Conservation (phyloP, 2,797 vertebrate genomes). For the Eptatretus atami region DNA sequence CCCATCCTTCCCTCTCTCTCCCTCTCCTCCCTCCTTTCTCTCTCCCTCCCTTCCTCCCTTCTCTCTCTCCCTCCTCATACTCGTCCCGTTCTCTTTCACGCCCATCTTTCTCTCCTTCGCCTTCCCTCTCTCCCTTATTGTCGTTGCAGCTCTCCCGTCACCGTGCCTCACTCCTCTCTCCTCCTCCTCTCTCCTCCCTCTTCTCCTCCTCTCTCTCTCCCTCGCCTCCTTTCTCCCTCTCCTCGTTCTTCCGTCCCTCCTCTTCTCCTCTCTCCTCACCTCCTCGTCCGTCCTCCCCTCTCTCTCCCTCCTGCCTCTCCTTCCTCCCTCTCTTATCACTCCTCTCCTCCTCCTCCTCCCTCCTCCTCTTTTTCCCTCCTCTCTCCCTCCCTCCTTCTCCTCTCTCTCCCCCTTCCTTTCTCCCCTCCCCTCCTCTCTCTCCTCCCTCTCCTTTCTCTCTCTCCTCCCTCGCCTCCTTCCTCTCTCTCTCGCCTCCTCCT, state of each 20-base stretch:
- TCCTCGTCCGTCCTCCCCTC: background rate
- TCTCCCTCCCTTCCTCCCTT: too few species aligned
- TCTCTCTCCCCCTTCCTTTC: background rate
- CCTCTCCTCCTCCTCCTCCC: background rate
- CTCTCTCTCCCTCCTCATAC: too few species aligned
- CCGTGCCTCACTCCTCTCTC: too few species aligned
- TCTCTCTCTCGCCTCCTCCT: background rate
- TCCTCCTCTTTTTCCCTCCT: background rate
- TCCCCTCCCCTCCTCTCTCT: background rate
- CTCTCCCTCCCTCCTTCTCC: background rate
- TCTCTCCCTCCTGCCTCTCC: background rate
- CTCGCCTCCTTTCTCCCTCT: too few species aligned
- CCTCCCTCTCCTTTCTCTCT: background rate
- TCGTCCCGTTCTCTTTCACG: background rate
- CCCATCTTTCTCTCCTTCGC: background rate
- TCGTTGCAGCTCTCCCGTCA: too few species aligned
- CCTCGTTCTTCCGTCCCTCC: too few species aligned
- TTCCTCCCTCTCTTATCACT: background rate
- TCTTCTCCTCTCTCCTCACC: too few species aligned
- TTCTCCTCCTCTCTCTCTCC: too few species aligned
- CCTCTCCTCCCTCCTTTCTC: too few species aligned
- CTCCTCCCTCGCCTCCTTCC: background rate
- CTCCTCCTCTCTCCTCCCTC: background rate
- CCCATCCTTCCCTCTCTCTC: too few species aligned
- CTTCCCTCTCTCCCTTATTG: background rate